A percentile compares a stretch with the other conserved stretches of the same genome.
These are phyloP conservation scores for Paraplagusia blochii DNA, from an alignment of 2,113 vertebrate genomes.

Conservation along the genomic window DNA sequence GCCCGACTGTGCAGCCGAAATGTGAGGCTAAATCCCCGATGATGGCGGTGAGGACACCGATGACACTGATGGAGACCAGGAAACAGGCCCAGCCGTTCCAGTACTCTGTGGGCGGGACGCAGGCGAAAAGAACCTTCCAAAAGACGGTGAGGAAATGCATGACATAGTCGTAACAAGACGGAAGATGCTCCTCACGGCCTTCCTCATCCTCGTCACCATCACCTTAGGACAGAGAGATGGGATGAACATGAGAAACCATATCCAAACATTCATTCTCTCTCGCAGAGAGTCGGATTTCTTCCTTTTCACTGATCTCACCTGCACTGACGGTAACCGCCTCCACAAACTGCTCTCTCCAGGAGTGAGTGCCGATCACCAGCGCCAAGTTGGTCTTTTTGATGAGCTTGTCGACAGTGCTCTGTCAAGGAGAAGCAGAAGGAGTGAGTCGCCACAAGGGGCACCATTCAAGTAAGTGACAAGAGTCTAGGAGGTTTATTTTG, in stretches of 20 bases:
- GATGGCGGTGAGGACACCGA: slow-evolving; percentile 86
- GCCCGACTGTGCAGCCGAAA: slow-evolving; percentile 90
- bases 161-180: slow-evolving; percentile 88
- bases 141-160: slow-evolving; percentile 94
- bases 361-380: slow-evolving; percentile 91
- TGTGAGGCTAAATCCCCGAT: slow-evolving; percentile 90
- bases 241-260: not conserved
- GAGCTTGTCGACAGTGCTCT: slow-evolving; percentile 95
- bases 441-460: not conserved
- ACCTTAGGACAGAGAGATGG: slow-evolving; percentile 26
- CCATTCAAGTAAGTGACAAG: too few species aligned
- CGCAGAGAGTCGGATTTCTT: too few species aligned
- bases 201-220: slow-evolving; percentile 81
- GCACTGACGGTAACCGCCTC: slow-evolving; percentile 93
- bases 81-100: slow-evolving; percentile 96
- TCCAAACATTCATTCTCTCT: slow-evolving; percentile 9
- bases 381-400: slow-evolving; percentile 97
- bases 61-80: slow-evolving; percentile 81
- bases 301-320: too few species aligned
- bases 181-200: slow-evolving; percentile 81
- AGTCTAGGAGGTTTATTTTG: too few species aligned
- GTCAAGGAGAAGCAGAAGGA: slow-evolving; percentile 51
- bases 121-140: slow-evolving; percentile 94
- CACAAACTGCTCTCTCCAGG: slow-evolving; percentile 93
- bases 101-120: slow-evolving; percentile 88